Evolutionary conservation across 2,888 invertebrate genomes (phyloP), one percentile per base, ranked within the genome.

Genomic region (Cistogaster globosa): DNA sequence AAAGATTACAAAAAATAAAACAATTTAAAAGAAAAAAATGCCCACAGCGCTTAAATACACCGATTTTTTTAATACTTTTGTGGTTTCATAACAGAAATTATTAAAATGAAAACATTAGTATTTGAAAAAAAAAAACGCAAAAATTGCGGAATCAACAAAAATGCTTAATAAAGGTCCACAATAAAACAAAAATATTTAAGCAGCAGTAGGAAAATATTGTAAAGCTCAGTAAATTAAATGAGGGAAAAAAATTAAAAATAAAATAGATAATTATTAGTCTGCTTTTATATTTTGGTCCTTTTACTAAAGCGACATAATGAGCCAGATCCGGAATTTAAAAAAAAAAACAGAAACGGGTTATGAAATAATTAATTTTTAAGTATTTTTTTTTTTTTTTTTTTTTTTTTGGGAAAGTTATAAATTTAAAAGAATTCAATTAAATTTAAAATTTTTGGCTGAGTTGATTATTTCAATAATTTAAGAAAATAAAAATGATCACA

Each of bases 21-120:
- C 6, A 78, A 78, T 48, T 60, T 51, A 16, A 16, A 18, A 63
- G 55, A 20, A 36, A 57, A 22, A 75, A 83, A 65, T 69, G 69
- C 68, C 83, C 69, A 58, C 83, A 79, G 65, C 65, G 79, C 45
- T 79, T 74, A 69, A 79, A 79, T 74, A 75, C 79, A 72, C 74
- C 57, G 74, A 57, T 72, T 82, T 76, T 74, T 53, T 75, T 26
- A 26, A 48, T 48, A 22, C 42, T 68, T 76, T 71, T 71, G 65
- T 65, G 63, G 57, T 82, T 69, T 22, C 38, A 76, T 38, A 76
- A 58, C 48, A 65, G 51, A 63, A 71, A 76, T 38, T 60, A 60
- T 60, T 71, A 48, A 72, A 67, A 63, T 8, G 36, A 58, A 63
- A 12, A 48, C 57, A 68, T 69, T 69, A 68, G 51, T 65, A 32